Percentiles rank a stretch among this genome's conserved stretches.
phyloP scores from a whole-genome alignment of 2,113 vertebrate species.

The Chaetodon auriga region DNA sequence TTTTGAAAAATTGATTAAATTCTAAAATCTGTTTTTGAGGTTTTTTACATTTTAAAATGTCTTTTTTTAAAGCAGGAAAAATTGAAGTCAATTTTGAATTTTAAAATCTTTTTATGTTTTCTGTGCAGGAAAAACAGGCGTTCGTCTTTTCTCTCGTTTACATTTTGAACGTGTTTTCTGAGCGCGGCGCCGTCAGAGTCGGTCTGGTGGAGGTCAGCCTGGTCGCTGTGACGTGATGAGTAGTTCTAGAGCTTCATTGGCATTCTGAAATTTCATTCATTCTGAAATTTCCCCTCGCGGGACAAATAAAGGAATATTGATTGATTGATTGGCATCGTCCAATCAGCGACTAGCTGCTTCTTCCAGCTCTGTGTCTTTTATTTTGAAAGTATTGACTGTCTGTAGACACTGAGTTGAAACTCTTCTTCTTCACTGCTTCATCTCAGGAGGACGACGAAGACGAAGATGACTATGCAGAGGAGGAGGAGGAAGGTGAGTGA shows the following conservation, averaged over 20 bases:
- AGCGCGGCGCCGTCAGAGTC: neutral
- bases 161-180: too few relatives aligned
- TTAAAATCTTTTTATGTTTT: too few relatives aligned
- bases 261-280: too few relatives aligned
- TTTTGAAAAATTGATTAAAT: too few relatives aligned
- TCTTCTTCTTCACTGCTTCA: neutral
- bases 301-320: too few relatives aligned
- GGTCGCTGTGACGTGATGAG: slow-evolving; percentile 14
- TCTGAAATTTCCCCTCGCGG: too few relatives aligned
- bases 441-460: slow-evolving; percentile 69
- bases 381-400: neutral
- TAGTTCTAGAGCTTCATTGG: slow-evolving; percentile 10
- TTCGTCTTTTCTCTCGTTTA: too few relatives aligned
- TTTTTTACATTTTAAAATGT: too few relatives aligned
- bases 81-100: too few relatives aligned
- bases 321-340: slow-evolving; percentile 27
- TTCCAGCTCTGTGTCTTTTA: neutral
- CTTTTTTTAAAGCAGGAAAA: too few relatives aligned
- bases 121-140: too few relatives aligned
- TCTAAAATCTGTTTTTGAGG: too few relatives aligned
- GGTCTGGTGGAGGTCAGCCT: slow-evolving; percentile 39
- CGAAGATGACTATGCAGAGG: slow-evolving; percentile 72
- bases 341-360: slow-evolving; percentile 14
- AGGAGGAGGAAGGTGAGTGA: slow-evolving; percentile 74
- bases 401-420: neutral